phyloP scores from a whole-genome alignment of 1,140 invertebrate species.

The Helicoverpa armigera region DNA sequence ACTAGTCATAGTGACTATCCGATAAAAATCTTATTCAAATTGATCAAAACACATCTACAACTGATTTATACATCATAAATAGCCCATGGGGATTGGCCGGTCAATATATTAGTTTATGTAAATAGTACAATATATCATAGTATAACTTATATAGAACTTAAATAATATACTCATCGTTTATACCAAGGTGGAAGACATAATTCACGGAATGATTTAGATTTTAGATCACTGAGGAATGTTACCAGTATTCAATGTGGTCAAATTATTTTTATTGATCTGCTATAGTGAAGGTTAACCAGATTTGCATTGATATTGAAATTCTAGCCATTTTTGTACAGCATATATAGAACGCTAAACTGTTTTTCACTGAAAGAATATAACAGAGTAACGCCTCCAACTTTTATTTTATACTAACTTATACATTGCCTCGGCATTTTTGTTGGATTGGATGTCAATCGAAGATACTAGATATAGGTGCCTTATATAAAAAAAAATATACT shows the following conservation, averaged over 20 bases:
- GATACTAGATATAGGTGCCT: too few relatives aligned
- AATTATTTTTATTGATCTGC: not conserved
- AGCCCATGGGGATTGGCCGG: not conserved
- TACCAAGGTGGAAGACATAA: constrained; percentile 29
- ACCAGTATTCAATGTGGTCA: not conserved
- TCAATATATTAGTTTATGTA: constrained; percentile 15
- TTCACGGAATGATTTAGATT: not conserved
- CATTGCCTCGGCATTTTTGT: too few relatives aligned
- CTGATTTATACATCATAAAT: not conserved
- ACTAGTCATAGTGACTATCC: too few relatives aligned
- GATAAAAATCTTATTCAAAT: not conserved
- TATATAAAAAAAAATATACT: too few relatives aligned
- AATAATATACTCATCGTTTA: not conserved
- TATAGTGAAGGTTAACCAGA: not conserved
- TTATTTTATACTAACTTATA: too few relatives aligned
- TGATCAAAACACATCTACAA: not conserved
- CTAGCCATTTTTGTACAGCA: too few relatives aligned
- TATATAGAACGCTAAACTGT: too few relatives aligned
- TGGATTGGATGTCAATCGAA: too few relatives aligned
- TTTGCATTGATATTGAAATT: too few relatives aligned
- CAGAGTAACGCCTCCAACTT: too few relatives aligned
- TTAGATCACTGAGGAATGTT: not conserved
- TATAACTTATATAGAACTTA: not conserved
- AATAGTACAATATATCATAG: not conserved
- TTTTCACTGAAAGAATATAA: too few relatives aligned